Percentiles rank a stretch among this genome's conserved stretches.
Evolutionary conservation across 2,113 vertebrate species (phyloP).

Genomic region (Tyrannus savana): DNA sequence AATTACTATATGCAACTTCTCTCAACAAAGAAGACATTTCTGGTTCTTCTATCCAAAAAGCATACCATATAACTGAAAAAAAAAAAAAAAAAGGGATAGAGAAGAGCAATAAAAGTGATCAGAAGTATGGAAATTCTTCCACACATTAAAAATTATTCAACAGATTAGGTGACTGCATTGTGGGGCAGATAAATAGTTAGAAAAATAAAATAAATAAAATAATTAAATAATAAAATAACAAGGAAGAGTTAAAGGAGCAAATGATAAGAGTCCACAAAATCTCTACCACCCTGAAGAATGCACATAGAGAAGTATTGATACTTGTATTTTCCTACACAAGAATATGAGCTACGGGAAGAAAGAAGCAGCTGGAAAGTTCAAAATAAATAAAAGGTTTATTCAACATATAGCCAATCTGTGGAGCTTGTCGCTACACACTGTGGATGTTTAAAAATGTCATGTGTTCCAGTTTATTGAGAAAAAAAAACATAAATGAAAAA

Average conservation of each 20-base stretch:
- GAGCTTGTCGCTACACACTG: background rate
- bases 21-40: background rate
- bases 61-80: background rate
- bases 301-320: background rate
- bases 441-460: conserved; percentile 3
- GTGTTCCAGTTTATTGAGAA: background rate
- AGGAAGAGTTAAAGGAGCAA: background rate
- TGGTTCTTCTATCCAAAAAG: background rate
- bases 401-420: background rate
- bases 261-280: background rate
- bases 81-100: background rate
- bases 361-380: background rate
- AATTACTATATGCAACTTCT: conserved; percentile 70
- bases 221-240: background rate
- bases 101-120: background rate
- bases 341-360: background rate
- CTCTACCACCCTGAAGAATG: background rate
- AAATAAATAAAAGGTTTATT: background rate
- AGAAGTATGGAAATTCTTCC: background rate
- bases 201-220: background rate
- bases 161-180: background rate
- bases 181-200: background rate
- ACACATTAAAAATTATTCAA: background rate
- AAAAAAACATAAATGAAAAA: background rate
- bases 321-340: background rate